Conservation (phyloP, 2,888 invertebrate species). For the Philereme transversata region DNA sequence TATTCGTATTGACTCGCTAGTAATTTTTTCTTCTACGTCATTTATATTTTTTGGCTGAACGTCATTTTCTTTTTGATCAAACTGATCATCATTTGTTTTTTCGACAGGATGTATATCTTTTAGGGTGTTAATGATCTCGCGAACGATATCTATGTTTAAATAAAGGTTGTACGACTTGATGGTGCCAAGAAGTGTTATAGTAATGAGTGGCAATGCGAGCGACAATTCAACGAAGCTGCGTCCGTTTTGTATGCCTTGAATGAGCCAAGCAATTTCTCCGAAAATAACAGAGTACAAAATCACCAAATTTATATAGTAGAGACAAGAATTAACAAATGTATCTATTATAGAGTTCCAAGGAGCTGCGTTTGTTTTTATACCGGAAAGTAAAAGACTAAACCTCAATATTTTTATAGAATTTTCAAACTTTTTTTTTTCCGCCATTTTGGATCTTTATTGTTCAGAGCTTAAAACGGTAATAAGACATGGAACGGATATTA, state of each 20-base stretch:
- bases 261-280: constrained; percentile 57
- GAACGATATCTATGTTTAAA: constrained; percentile 45
- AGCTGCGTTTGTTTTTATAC: constrained; percentile 46
- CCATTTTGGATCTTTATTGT: constrained; percentile 25
- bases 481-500: background rate
- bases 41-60: background rate
- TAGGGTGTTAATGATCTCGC: constrained; percentile 49
- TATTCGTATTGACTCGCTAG: constrained; percentile 45
- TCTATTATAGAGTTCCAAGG: constrained; percentile 34
- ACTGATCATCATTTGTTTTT: constrained; percentile 2
- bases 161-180: constrained; percentile 52
- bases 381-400: constrained; percentile 51
- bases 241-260: constrained; percentile 51
- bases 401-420: constrained; percentile 49
- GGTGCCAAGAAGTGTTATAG: constrained; percentile 54
- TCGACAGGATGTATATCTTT: constrained; percentile 51
- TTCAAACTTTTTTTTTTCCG: constrained; percentile 42
- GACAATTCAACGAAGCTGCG: constrained; percentile 57
- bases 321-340: constrained; percentile 37
- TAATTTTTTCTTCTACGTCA: constrained; percentile 40
- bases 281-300: constrained; percentile 55
- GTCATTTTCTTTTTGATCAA: constrained; percentile 11
- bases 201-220: constrained; percentile 56
- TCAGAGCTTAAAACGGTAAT: constrained; percentile 16
- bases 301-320: constrained; percentile 53